Evolutionary conservation across 2,797 vertebrate genomes (phyloP).

Genomic region (Coccyzus lansbergi): DNA sequence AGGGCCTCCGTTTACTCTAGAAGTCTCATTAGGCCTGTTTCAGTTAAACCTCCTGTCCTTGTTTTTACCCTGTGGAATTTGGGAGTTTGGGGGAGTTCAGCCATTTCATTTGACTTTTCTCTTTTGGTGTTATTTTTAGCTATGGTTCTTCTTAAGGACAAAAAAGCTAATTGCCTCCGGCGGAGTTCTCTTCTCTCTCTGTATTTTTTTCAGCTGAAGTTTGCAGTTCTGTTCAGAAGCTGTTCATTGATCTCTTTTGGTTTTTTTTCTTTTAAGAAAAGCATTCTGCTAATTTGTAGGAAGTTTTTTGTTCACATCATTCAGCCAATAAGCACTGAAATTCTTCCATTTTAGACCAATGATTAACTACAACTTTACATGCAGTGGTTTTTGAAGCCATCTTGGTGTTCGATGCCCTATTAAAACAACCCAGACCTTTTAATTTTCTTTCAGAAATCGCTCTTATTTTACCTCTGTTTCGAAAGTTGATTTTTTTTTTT

Average conservation of each 20-base stretch:
- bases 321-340: slow-evolving; percentile 48
- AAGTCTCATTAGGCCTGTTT: neutral
- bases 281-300: neutral
- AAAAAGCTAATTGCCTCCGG: neutral
- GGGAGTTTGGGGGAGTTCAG: neutral
- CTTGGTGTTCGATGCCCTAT: slow-evolving; percentile 46
- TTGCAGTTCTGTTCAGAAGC: slow-evolving; percentile 20
- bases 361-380: slow-evolving; percentile 43
- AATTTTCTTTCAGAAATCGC: slow-evolving; percentile 53
- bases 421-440: slow-evolving; percentile 39
- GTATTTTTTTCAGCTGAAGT: slow-evolving; percentile 21
- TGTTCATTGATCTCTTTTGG: neutral
- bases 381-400: slow-evolving; percentile 49
- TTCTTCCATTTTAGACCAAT: neutral
- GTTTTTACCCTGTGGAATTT: neutral
- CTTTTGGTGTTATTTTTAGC: neutral
- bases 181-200: neutral
- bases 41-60: neutral
- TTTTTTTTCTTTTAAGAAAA: neutral
- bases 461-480: slow-evolving; percentile 43
- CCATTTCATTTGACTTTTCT: neutral
- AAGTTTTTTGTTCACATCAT: neutral
- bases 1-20: neutral
- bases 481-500: slow-evolving; percentile 57
- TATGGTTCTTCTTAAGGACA: neutral